phyloP scores from a whole-genome alignment of 2,888 invertebrate species.

The Sinopyrophorus schimmeli region DNA sequence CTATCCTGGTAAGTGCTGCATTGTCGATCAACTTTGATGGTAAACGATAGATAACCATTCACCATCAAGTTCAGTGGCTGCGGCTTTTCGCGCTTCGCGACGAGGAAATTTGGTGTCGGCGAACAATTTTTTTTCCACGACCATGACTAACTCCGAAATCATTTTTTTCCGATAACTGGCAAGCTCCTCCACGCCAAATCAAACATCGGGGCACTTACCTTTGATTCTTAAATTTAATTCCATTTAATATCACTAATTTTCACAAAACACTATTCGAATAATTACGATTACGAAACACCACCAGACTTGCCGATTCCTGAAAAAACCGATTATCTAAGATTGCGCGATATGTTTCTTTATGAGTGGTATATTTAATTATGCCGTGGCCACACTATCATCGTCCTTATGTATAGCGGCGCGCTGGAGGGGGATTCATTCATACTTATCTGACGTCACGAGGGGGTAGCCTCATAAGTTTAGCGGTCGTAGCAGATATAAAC shows the following conservation, averaged over 20 bases:
- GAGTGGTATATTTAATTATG: slow-evolving; percentile 30
- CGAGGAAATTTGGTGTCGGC: slow-evolving; percentile 1
- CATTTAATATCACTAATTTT: too few relatives aligned
- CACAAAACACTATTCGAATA: too few relatives aligned
- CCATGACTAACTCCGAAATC: slow-evolving; percentile 18
- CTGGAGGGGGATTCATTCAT: slow-evolving; percentile 28
- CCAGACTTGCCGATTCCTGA: too few relatives aligned
- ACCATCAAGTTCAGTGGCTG: slow-evolving; percentile 7
- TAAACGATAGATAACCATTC: too few relatives aligned
- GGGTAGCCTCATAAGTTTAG: slow-evolving; percentile 7
- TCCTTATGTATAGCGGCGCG: slow-evolving; percentile 19
- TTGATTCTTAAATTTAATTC: slow-evolving; percentile 30
- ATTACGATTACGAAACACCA: too few relatives aligned
- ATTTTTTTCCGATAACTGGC: too few relatives aligned
- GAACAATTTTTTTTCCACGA: slow-evolving; percentile 1
- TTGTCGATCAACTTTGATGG: slow-evolving; percentile 31
- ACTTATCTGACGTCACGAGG: slow-evolving; percentile 19
- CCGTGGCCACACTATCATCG: slow-evolving; percentile 30
- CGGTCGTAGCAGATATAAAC: slow-evolving; percentile 11
- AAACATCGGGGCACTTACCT: slow-evolving; percentile 34
- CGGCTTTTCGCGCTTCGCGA: slow-evolving; percentile 13
- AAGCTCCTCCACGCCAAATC: too few relatives aligned
- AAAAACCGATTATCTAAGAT: slow-evolving; percentile 23
- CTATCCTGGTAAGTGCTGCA: slow-evolving; percentile 32
- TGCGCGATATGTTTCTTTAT: slow-evolving; percentile 22